Conservation (phyloP, 2,113 vertebrate genomes). For the Lagopus leucura region DNA sequence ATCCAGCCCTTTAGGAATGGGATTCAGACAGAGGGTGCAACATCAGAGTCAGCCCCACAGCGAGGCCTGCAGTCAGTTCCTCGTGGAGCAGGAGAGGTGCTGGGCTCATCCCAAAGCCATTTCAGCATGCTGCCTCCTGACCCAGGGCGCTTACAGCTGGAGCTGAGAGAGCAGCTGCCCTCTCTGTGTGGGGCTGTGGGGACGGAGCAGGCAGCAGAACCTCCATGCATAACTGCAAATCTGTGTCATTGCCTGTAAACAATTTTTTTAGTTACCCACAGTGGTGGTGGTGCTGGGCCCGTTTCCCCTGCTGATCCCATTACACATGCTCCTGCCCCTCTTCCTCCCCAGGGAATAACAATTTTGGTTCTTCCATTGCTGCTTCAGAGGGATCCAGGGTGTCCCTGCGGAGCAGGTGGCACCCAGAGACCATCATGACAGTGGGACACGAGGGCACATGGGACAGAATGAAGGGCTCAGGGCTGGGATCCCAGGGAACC, state of each 20-base stretch:
- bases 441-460: neutral
- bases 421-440: neutral
- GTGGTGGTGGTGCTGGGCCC: neutral
- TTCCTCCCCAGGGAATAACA: neutral
- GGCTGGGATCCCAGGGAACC: neutral
- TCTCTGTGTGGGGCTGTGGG: neutral
- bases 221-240: neutral
- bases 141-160: neutral
- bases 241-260: neutral
- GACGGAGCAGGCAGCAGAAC: neutral
- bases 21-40: neutral
- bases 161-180: neutral
- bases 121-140: neutral
- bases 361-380: neutral
- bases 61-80: neutral
- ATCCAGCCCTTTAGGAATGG: neutral
- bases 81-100: rapidly evolving
- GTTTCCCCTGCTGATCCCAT: neutral
- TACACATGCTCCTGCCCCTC: neutral
- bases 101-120: no score
- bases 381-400: neutral
- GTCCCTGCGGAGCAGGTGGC: neutral
- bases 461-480: neutral
- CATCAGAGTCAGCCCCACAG: neutral
- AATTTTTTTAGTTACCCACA: neutral